Percentiles rank a stretch among this genome's conserved stretches.
Evolutionary conservation across 2,797 vertebrate genomes (phyloP).

Genomic region (Gambelia wislizenii): DNA sequence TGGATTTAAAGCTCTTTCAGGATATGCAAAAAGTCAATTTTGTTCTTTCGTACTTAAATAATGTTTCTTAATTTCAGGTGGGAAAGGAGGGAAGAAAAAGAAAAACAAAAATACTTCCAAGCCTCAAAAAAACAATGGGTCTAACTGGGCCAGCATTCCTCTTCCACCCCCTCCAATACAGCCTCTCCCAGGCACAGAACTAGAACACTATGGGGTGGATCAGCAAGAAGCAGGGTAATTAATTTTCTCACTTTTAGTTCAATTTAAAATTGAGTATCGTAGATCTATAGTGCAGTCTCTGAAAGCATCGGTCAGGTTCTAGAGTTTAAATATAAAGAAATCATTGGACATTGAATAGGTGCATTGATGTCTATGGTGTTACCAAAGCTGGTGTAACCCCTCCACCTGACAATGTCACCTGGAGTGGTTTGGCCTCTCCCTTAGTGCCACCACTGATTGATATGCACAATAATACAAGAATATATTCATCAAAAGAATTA

Average conservation of each 20-base stretch:
- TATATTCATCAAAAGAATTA: neutral
- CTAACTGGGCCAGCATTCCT: slow-evolving; percentile 95
- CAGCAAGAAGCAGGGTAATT: slow-evolving; percentile 90
- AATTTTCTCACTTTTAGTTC: slow-evolving; percentile 29
- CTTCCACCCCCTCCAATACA: slow-evolving; percentile 95
- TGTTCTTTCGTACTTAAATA: slow-evolving; percentile 46
- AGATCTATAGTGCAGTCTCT: neutral
- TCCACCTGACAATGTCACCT: too few species aligned
- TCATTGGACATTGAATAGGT: neutral
- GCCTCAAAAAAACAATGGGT: slow-evolving; percentile 92
- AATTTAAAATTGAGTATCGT: neutral
- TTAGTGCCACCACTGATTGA: too few species aligned
- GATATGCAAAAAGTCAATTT: slow-evolving; percentile 53
- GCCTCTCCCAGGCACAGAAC: slow-evolving; percentile 95
- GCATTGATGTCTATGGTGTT: too few species aligned
- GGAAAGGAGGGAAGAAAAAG: slow-evolving; percentile 99
- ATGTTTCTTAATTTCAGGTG: slow-evolving; percentile 84
- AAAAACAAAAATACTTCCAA: slow-evolving; percentile 93
- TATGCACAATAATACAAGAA: neutral
- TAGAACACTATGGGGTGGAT: slow-evolving; percentile 92
- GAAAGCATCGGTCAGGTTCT: neutral
- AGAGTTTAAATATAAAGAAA: neutral
- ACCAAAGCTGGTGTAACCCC: too few species aligned
- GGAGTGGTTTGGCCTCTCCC: too few species aligned
- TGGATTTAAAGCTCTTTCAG: slow-evolving; percentile 63